Evolutionary conservation across 2,113 vertebrate species (phyloP), one percentile per base, ranked within the genome.

Genomic region (Pterocles orientalis): DNA sequence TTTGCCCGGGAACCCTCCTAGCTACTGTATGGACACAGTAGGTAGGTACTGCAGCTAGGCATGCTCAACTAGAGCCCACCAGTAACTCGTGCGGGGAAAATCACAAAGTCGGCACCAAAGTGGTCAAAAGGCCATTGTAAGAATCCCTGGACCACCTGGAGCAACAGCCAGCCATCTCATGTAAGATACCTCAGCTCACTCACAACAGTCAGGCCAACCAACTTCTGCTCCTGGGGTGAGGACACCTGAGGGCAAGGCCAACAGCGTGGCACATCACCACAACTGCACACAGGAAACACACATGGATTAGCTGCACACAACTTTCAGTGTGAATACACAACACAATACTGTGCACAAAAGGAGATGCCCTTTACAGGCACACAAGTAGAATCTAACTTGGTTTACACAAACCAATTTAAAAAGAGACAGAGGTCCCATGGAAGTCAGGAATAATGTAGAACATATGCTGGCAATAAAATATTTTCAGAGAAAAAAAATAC

Each of bases 401-500:
- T 61, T 76, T 69, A 78, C 24, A 47, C 14, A 82, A 92, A 78
- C 9, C 18, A 69, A 83, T 13, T 6, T 1, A n/a, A 86, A 82
- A 88, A 62, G 31, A 95, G 75, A 72, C 10, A 85, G 31, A 79
- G 60, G 19, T 7, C 53, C 51, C 58, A 65, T 10, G 21, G 72
- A 75, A 75, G 80, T 57, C 28, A 92, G 48, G 12, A 84, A 81
- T 34, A 91, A 82, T 79, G 61, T 24, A 20, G 28, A 93, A 90
- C 96, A 93, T 18, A 81, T n/a, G 53, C 66, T 76, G 11, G 25
- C 82, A 97, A 71, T 41, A 91, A 95, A 94, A 76, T 17, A 79
- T 58, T 94, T 96, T 96, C 62, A 86, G 93, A 58, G 58, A 82
- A 96, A 90, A 90, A 82, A 47, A 31, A 96, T 93, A 97, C 86